A percentile compares a stretch with the other conserved stretches of the same genome.
Evolutionary conservation across 2,797 vertebrate genomes (phyloP).

Genomic region (Oophaga sylvatica): DNA sequence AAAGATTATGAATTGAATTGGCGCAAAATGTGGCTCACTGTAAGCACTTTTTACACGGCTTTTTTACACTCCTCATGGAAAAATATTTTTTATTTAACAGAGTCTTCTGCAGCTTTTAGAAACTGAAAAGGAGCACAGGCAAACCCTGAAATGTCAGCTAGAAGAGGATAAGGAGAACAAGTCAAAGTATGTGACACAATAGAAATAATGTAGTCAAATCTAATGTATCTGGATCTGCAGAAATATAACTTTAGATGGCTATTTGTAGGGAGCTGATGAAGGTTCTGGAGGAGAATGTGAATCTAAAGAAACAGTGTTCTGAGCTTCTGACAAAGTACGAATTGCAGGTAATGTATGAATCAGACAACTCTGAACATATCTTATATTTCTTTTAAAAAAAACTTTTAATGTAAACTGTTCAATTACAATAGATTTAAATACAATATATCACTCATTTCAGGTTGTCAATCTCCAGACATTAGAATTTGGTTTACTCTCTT

Average conservation of each 20-base stretch:
- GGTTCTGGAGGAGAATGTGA: conserved; percentile 78
- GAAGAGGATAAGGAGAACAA: conserved; percentile 88
- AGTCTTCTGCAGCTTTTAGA: conserved; percentile 80
- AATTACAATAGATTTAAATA: not conserved
- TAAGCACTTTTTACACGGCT: not conserved
- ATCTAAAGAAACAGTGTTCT: conserved; percentile 80
- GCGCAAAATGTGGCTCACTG: not conserved
- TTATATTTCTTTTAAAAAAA: not conserved
- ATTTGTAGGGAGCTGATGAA: conserved; percentile 82
- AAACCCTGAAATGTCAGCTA: conserved; percentile 82
- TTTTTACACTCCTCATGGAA: too few species aligned
- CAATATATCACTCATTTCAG: conserved; percentile 61
- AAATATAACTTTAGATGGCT: not conserved
- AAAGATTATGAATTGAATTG: too few species aligned
- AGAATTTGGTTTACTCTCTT: conserved; percentile 76
- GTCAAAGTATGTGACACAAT: conserved; percentile 82
- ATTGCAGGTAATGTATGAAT: conserved; percentile 78
- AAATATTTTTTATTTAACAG: conserved; percentile 69
- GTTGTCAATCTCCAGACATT: conserved; percentile 72
- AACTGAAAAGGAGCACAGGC: conserved; percentile 80
- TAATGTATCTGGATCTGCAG: not conserved
- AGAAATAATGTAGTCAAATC: not conserved
- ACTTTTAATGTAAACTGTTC: not conserved
- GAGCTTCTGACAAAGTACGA: conserved; percentile 76
- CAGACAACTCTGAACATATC: not conserved